Base-by-base conservation (phyloP, 2,113 vertebrate species). In the Melospiza melodia region DNA sequence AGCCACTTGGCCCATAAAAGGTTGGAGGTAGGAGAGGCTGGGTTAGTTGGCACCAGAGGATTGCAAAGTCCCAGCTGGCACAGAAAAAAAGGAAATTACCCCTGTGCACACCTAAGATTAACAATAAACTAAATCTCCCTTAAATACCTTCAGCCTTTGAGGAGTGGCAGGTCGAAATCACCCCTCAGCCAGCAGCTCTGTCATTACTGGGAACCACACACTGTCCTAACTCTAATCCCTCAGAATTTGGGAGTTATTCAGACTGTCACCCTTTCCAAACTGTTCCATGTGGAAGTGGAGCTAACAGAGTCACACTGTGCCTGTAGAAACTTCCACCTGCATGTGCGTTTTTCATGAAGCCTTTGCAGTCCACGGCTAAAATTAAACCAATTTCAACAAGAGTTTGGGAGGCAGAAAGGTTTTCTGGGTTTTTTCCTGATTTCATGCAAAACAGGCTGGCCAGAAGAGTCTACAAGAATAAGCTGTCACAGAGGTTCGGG, bases 61-160 rank as follows among this genome's bases (percentile, higher is more conserved):
- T 37, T 89, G 58, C 62, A 87, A 46, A 94, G 54, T 69, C 89
- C 20, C 57, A 84, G 66, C 77, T 76, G 91, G 87, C 87, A 89
- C 9, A 84, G 72, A 81, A 78, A 75, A 76, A 94, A 95, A 82
- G 69, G 86, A 93, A 95, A 87, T 96, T 49, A 85, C 25, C 12
- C 78, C 55, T 49, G 46, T 37, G 61, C 89, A 93, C 93, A 91
- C 78, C 93, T 94, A 69, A 85, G 87, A 95, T 94, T 89, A 95
- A 87, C 93, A 93, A 89, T 67, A 91, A 94, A 72, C n/a, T 63
- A 93, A 92, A 95, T 85, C 61, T 91, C 49, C 46, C 30, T 95
- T 82, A 91, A 91, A 89, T 51, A 39, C 77, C 49, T 84, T 37
- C 77, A 79, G 74, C 49, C 66, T 93, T 58, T 91, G 81, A 95